Conservation (phyloP, 2,113 vertebrate species). For the Condylura cristata region DNA sequence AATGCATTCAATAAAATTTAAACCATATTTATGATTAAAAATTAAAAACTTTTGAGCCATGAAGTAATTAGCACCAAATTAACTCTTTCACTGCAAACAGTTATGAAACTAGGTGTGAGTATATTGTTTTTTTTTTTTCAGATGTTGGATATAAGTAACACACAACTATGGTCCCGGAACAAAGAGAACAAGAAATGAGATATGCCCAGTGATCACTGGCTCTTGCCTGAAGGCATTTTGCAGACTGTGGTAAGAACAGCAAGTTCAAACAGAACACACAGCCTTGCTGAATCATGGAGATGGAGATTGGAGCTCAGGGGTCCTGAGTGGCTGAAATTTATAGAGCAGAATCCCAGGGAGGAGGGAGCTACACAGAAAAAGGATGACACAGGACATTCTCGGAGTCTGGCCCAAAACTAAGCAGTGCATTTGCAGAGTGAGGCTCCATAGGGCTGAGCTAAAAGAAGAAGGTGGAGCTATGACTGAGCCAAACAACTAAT, state of each 20-base stretch:
- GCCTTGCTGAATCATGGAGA: not conserved
- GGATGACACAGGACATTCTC: no score
- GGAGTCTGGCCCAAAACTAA: not conserved
- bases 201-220: not conserved
- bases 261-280: not conserved
- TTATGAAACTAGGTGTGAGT: conserved; percentile 24
- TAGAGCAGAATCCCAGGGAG: not conserved
- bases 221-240: not conserved
- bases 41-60: conserved; percentile 12
- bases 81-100: conserved; percentile 42
- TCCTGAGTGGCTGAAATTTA: not conserved
- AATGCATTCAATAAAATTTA: conserved; percentile 60
- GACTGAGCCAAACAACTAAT: not conserved
- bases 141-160: conserved; percentile 1
- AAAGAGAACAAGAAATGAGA: not conserved
- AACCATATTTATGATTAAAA: conserved; percentile 65
- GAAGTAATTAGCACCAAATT: conserved; percentile 51
- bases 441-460: not conserved
- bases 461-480: not conserved
- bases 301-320: not conserved
- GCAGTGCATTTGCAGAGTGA: not conserved
- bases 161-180: not conserved
- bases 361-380: not conserved
- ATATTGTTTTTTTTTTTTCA: conserved; percentile 35
- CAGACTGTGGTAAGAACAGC: not conserved